Base-by-base conservation (phyloP, 2,888 invertebrate species). In the Anthrax anthrax region DNA sequence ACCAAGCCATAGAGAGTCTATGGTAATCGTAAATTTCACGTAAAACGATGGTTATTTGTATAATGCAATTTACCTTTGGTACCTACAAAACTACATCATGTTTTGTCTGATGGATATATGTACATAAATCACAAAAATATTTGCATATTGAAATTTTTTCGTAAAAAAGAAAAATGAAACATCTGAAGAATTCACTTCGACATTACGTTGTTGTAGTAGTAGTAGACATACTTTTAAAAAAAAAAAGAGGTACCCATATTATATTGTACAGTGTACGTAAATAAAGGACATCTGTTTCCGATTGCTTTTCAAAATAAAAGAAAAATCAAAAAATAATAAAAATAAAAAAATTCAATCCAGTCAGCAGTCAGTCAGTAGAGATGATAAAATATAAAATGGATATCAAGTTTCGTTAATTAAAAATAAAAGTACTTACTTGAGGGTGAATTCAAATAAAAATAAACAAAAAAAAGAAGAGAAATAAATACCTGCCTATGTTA, bases 341-440 rank as follows among this genome's bases (percentile, higher is more conserved):
- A n/a, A n/a, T n/a, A n/a, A n/a, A n/a, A n/a, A n/a, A n/a, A n/a
- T n/a, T n/a, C n/a, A n/a, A 23, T 23, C 23, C 23, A 23, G 23
- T 23, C 23, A 23, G 23, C 23, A 23, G 8, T 6, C 4, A 23
- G 23, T 6, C 8, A 23, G 8, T 23, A 23, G 23, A 4, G 23
- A 23, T 6, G 5, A 23, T 6, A 23, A 23, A 23, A 32, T 32
- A 5, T 12, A 32, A 18, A 34, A 39, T 36, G 36, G n/a, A 45
- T 45, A 45, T 45, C 44, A 13, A 40, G 40, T 45, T 45, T 45
- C 44, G 44, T 39, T 40, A 45, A 45, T 45, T 45, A 45, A 45
- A 45, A 40, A 39, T 23, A 27, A 32, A 45, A 45, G 44, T 45
- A 45, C 44, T 39, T 17, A 18, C 44, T 45, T 39, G 19, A 34